Evolutionary conservation across 2,888 invertebrate genomes (phyloP), one percentile per base, ranked within the genome.

Genomic region (Acholoe squamosa): DNA sequence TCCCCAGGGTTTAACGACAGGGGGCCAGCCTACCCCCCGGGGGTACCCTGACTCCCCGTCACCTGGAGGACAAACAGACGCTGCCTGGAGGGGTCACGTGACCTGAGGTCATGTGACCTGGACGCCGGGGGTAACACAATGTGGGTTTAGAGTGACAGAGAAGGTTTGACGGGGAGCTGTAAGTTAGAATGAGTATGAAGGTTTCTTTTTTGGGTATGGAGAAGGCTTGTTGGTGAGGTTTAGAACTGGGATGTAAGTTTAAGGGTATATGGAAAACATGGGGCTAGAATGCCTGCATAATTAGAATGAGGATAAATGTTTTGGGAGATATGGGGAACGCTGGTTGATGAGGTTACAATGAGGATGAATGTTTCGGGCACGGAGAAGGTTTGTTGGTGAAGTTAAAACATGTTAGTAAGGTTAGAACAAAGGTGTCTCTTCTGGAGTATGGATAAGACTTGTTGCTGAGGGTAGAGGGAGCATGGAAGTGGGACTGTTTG

Each of bases 11-110:
- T 19, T 31, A 43, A 33, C 80, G 3, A 16, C 80, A 25, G 71
- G 71, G 71, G 71, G 71, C 34, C 19, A 7, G 16, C 34, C 34
- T 16, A 25, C 80, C 80, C 43, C 80, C 80, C 25, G 31, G 80
- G 80, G 80, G 43, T n/a, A 43, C n/a, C 34, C 22, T 80, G 80
- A 80, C 34, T 43, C 80, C n/a, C 80, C 80, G 33, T 80, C 80
- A 80, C 80, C 80, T 80, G 80, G 80, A 80, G 80, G 80, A 80
- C 80, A 80, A 80, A 80, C 33, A 43, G 71, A 71, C 71, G 71
- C 25, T 28, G 71, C 71, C 71, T 71, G 28, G 28, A 71, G 71
- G 71, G 71, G n/a, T 71, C 71, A 71, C 31, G 71, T 71, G 71
- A 71, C 71, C 71, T 28, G 28, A 71, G 71, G 71, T 71, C 71